Conservation (phyloP, 2,113 vertebrate species). For the Petrocephalus microphthalmus region DNA sequence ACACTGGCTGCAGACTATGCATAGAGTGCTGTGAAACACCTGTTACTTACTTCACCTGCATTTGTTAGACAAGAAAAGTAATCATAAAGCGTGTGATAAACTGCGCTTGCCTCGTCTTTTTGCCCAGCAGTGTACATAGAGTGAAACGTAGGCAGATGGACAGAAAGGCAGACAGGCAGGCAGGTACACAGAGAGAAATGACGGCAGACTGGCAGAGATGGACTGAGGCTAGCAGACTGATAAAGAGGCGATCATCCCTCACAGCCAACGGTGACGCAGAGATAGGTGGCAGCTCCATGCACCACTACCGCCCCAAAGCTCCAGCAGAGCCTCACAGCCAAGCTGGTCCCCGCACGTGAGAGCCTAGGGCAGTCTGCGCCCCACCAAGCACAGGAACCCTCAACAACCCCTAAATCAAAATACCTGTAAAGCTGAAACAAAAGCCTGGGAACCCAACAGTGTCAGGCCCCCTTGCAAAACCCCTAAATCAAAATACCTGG, state of each 20-base stretch:
- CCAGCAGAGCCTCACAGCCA: background rate
- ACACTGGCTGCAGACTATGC: no score
- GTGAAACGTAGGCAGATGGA: background rate
- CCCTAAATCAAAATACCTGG: conserved; percentile 2
- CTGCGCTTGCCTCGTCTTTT: no score
- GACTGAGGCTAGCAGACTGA: background rate
- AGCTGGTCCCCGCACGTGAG: background rate
- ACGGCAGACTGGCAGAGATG: background rate
- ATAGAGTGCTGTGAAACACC: no score
- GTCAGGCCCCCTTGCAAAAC: background rate
- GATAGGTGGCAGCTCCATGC: background rate
- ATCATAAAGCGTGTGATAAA: no score
- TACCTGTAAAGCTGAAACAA: background rate
- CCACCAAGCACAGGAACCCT: background rate
- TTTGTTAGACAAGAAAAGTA: no score
- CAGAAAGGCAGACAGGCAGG: background rate
- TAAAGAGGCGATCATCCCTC: background rate
- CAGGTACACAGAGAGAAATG: background rate
- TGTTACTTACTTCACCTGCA: no score
- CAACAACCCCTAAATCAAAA: background rate
- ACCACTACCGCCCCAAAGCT: background rate
- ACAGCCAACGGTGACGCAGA: background rate
- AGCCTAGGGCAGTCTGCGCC: background rate
- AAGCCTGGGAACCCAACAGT: background rate
- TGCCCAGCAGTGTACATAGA: no score